These are phyloP conservation scores for Xiphophorus couchianus DNA, from an alignment of 2,113 vertebrate genomes.

Conservation along the genomic window DNA sequence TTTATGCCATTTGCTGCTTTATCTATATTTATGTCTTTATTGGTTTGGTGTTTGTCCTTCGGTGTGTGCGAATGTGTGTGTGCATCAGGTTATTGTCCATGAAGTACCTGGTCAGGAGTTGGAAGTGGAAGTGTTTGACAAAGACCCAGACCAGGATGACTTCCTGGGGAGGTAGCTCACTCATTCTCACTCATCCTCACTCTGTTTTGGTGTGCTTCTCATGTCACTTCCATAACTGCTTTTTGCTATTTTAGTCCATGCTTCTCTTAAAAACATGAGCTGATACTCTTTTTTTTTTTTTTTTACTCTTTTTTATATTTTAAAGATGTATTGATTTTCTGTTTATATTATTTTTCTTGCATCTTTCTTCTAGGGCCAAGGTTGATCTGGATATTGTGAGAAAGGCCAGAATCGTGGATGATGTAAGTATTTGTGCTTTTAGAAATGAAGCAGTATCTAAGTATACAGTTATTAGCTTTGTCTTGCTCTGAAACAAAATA, in stretches of 20 bases:
- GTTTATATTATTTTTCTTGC: slow-evolving; percentile 7
- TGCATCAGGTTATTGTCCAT: slow-evolving; percentile 90
- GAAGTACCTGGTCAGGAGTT: slow-evolving; percentile 95
- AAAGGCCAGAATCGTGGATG: slow-evolving; percentile 84
- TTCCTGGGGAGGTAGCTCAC: slow-evolving; percentile 90
- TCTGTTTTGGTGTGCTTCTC: slow-evolving; percentile 54
- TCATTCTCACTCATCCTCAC: slow-evolving; percentile 57
- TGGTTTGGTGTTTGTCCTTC: not conserved
- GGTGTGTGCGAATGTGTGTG: slow-evolving; percentile 52
- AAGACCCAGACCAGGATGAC: slow-evolving; percentile 96
- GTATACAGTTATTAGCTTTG: slow-evolving; percentile 8
- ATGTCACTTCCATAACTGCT: slow-evolving; percentile 39
- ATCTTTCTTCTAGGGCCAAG: slow-evolving; percentile 82
- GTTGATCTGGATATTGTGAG: slow-evolving; percentile 90
- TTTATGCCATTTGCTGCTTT: slow-evolving; percentile 47
- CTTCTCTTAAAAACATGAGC: slow-evolving; percentile 9
- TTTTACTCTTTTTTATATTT: not conserved
- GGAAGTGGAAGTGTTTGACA: slow-evolving; percentile 94
- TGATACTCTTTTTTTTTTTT: not conserved
- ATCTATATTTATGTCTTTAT: slow-evolving; percentile 62
- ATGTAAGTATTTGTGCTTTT: slow-evolving; percentile 76
- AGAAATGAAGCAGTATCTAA: not conserved
- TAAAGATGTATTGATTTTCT: slow-evolving; percentile 13
- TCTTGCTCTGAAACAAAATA: not conserved
- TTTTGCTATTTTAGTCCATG: not conserved